These are phyloP conservation scores for Ptilodon capucinus DNA, from an alignment of 2,888 invertebrate genomes.

Conservation along the genomic window DNA sequence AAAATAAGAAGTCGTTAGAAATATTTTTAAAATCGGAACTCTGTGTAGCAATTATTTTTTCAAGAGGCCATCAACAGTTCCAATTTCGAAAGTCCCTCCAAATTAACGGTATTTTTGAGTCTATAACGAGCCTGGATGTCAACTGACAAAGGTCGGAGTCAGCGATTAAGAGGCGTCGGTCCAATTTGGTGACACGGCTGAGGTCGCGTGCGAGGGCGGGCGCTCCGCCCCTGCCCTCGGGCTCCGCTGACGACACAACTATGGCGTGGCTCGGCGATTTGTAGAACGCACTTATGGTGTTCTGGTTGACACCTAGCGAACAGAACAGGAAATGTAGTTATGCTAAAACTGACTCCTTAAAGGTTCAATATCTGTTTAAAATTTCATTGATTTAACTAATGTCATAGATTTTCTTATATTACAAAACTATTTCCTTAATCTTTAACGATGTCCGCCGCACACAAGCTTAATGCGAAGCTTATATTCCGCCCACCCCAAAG, in stretches of 20 bases:
- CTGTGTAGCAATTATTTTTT: no score
- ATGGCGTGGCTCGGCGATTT: slow-evolving; percentile 52
- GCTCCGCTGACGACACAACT: slow-evolving; percentile 56
- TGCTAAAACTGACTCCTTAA: not conserved
- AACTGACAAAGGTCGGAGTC: not conserved
- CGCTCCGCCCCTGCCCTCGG: slow-evolving; percentile 58
- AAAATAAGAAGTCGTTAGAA: no score
- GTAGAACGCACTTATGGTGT: not conserved
- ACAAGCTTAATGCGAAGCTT: not conserved
- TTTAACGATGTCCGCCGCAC: no score
- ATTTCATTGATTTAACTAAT: no score
- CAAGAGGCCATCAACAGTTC: not conserved
- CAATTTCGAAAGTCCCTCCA: not conserved
- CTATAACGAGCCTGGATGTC: not conserved
- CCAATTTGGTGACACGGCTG: slow-evolving; percentile 31
- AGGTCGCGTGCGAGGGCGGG: slow-evolving; percentile 45
- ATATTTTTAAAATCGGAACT: no score
- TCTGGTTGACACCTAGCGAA: not conserved
- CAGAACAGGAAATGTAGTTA: not conserved
- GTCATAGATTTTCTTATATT: no score
- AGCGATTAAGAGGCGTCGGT: slow-evolving; percentile 6
- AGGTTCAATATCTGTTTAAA: no score
- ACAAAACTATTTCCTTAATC: no score
- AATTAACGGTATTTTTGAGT: not conserved
- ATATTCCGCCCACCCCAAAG: not conserved